Percentiles rank a stretch among this genome's conserved stretches.
Evolutionary conservation across 2,888 invertebrate species (phyloP).

Genomic region (Spialia ferax): DNA sequence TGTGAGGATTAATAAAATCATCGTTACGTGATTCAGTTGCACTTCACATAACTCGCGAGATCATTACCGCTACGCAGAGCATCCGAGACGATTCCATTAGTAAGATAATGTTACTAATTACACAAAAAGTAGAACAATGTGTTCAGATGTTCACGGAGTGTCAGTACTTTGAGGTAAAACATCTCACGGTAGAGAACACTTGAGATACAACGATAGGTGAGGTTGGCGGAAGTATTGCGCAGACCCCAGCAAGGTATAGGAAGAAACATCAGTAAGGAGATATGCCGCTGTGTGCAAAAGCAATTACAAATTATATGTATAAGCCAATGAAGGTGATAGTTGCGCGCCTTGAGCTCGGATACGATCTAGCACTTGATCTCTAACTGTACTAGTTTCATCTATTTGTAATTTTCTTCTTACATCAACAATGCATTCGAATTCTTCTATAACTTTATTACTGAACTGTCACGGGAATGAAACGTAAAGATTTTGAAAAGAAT

Average conservation of each 20-base stretch:
- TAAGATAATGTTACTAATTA: slow-evolving; percentile 23
- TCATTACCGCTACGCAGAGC: slow-evolving; percentile 13
- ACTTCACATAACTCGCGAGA: slow-evolving; percentile 25
- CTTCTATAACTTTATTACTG: not conserved
- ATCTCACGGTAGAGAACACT: slow-evolving; percentile 23
- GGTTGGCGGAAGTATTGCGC: slow-evolving; percentile 59
- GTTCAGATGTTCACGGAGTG: slow-evolving; percentile 12
- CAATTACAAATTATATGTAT: slow-evolving; percentile 78
- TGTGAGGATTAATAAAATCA: not conserved
- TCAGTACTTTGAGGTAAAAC: not conserved
- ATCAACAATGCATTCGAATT: not conserved
- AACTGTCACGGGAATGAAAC: not conserved
- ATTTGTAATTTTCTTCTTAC: slow-evolving; percentile 33
- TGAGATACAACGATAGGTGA: slow-evolving; percentile 23
- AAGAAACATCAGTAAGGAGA: slow-evolving; percentile 60
- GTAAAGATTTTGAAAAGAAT: not conserved
- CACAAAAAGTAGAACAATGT: slow-evolving; percentile 33
- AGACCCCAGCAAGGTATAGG: slow-evolving; percentile 62
- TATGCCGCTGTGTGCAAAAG: slow-evolving; percentile 74
- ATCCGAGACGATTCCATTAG: slow-evolving; percentile 27
- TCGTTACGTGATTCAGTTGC: not conserved
- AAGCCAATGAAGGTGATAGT: slow-evolving; percentile 73
- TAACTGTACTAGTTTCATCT: slow-evolving; percentile 48
- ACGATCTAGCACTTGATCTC: slow-evolving; percentile 56
- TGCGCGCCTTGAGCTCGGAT: slow-evolving; percentile 62